These are phyloP conservation scores for Zelleria hepariella DNA, from an alignment of 2,888 invertebrate species.

Conservation along the genomic window DNA sequence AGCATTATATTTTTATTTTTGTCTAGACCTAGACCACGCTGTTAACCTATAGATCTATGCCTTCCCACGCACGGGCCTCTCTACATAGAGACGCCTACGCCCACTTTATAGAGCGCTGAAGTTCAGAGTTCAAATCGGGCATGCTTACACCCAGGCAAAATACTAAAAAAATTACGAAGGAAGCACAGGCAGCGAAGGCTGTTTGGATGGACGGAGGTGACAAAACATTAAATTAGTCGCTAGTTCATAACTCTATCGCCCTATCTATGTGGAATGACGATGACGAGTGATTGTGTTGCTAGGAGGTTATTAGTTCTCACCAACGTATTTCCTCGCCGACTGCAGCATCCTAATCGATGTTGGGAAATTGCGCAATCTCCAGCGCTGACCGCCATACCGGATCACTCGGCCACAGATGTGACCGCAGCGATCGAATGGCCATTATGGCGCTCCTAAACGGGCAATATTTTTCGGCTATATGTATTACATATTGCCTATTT, in stretches of 20 bases:
- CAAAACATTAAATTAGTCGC: too few species aligned
- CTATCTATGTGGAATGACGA: too few species aligned
- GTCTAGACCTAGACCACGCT: too few species aligned
- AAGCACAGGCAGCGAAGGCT: too few species aligned
- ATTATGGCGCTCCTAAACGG: background rate
- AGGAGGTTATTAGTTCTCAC: background rate
- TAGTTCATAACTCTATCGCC: too few species aligned
- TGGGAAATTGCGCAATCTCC: background rate
- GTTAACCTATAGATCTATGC: too few species aligned
- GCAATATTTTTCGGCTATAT: too few species aligned
- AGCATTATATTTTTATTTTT: too few species aligned
- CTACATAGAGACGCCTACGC: background rate
- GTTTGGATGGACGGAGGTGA: too few species aligned
- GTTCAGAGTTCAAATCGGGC: background rate
- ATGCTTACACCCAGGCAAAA: too few species aligned
- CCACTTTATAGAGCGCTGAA: background rate
- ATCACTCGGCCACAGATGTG: background rate
- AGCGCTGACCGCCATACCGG: background rate
- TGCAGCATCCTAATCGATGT: background rate
- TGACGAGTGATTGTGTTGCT: background rate
- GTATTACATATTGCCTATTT: too few species aligned
- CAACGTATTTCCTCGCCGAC: background rate
- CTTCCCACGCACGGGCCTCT: background rate
- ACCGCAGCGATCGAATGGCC: background rate
- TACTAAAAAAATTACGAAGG: too few species aligned